Conservation (phyloP, 1,140 invertebrate genomes). For the Scaptomyza graminum region DNA sequence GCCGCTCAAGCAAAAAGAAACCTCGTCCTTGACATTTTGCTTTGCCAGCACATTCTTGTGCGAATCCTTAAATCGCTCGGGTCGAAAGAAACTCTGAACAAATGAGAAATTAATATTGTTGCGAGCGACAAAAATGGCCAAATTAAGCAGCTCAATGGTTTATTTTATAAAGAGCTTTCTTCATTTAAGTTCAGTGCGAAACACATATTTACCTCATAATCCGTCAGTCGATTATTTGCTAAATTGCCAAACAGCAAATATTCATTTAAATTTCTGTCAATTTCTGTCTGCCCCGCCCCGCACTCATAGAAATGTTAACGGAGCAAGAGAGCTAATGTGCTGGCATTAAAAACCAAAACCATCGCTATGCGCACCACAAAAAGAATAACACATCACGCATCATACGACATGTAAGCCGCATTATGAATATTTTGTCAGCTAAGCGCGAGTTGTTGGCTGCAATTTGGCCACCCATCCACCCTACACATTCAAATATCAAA, state of each 20-base stretch:
- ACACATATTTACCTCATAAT: conserved; percentile 6
- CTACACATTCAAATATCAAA: conserved; percentile 61
- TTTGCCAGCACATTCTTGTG: not conserved
- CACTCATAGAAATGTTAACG: not conserved
- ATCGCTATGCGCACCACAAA: conserved; percentile 47
- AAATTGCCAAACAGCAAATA: conserved; percentile 65
- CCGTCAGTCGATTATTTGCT: conserved; percentile 36
- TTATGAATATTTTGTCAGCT: conserved; percentile 79
- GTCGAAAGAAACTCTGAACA: not conserved
- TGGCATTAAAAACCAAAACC: conserved; percentile 41
- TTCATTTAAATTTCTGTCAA: conserved; percentile 77
- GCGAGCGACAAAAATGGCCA: not conserved
- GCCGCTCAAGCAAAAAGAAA: not conserved
- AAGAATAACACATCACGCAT: conserved; percentile 79
- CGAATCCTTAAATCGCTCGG: conserved; percentile 1
- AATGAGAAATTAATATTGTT: not conserved
- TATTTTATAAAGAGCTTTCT: not conserved
- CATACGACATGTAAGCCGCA: conserved; percentile 79
- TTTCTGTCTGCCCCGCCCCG: conserved; percentile 43
- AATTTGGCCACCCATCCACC: conserved; percentile 18
- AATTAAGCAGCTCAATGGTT: conserved; percentile 10
- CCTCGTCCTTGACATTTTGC: conserved; percentile 3
- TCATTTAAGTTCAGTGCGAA: not conserved
- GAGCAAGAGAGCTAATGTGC: conserved; percentile 43
- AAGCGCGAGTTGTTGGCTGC: conserved; percentile 40